A percentile compares a stretch with the other conserved stretches of the same genome.
These are phyloP conservation scores for Apeltes quadracus DNA, from an alignment of 2,113 vertebrate genomes.

Conservation along the genomic window DNA sequence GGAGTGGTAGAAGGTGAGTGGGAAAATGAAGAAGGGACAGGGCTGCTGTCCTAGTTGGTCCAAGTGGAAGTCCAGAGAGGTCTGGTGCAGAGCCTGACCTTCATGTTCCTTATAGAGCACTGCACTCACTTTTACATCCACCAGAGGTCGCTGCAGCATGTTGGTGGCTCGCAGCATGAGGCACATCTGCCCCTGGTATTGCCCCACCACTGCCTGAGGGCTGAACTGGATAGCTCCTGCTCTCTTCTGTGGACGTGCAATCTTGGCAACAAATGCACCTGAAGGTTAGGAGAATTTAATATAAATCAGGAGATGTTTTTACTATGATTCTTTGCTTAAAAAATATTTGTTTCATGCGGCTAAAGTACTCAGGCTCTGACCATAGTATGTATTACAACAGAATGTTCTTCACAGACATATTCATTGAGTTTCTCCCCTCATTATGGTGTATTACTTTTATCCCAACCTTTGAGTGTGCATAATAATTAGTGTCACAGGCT, in stretches of 20 bases:
- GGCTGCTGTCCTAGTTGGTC: constrained; percentile 83
- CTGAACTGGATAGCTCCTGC: constrained; percentile 93
- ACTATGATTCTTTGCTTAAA: neutral
- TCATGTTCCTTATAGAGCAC: constrained; percentile 91
- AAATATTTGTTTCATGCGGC: neutral
- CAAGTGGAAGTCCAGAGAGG: constrained; percentile 88
- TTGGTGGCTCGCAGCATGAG: constrained; percentile 94
- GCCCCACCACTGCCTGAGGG: constrained; percentile 85
- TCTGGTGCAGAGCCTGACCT: constrained; percentile 88
- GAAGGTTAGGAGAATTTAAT: constrained; percentile 26
- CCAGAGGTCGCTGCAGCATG: constrained; percentile 87
- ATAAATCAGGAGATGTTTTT: neutral
- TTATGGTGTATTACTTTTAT: neutral
- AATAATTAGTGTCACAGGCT: neutral
- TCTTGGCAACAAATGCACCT: constrained; percentile 99
- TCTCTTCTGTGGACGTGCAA: constrained; percentile 93
- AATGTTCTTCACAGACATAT: neutral
- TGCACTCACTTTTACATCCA: constrained; percentile 87
- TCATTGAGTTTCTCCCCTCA: neutral
- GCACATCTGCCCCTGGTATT: constrained; percentile 84
- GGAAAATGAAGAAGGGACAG: constrained; percentile 94
- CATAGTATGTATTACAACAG: neutral
- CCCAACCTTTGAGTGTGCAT: neutral
- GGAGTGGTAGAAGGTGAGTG: constrained; percentile 89
- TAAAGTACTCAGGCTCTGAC: neutral